These are phyloP conservation scores for Rhineura floridana DNA, from an alignment of 2,113 vertebrate species.

Conservation along the genomic window DNA sequence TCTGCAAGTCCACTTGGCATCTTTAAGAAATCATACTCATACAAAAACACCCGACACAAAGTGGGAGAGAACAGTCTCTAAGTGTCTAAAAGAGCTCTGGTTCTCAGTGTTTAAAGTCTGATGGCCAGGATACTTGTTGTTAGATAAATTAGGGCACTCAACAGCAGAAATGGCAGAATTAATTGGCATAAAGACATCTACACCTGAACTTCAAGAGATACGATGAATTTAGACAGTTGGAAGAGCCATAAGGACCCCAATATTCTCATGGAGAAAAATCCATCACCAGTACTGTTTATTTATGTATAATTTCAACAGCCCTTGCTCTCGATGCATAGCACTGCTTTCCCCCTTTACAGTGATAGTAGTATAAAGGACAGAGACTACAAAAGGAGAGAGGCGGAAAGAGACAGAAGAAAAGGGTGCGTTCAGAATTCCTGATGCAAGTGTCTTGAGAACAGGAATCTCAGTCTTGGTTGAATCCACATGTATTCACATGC, in stretches of 20 bases:
- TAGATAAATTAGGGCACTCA: not conserved
- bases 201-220: not conserved
- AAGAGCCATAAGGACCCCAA: not conserved
- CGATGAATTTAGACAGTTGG: not conserved
- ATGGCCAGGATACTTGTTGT: not conserved
- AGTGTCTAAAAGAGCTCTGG: not conserved
- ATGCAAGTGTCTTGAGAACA: not conserved
- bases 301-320: not conserved
- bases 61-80: not conserved
- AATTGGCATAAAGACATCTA: not conserved
- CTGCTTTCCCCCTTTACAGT: not conserved
- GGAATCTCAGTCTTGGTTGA: not conserved
- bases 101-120: not conserved
- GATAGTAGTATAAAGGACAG: not conserved
- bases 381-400: not conserved
- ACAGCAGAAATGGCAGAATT: not conserved
- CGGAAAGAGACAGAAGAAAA: not conserved
- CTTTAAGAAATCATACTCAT: not conserved
- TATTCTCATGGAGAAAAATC: not conserved
- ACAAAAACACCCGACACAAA: not conserved
- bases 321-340: not conserved
- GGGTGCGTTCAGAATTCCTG: not conserved
- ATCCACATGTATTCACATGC: not conserved
- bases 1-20: not conserved
- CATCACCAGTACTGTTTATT: not conserved